These are phyloP conservation scores for Urechis unicinctus DNA, from an alignment of 2,888 invertebrate species.

Conservation along the genomic window DNA sequence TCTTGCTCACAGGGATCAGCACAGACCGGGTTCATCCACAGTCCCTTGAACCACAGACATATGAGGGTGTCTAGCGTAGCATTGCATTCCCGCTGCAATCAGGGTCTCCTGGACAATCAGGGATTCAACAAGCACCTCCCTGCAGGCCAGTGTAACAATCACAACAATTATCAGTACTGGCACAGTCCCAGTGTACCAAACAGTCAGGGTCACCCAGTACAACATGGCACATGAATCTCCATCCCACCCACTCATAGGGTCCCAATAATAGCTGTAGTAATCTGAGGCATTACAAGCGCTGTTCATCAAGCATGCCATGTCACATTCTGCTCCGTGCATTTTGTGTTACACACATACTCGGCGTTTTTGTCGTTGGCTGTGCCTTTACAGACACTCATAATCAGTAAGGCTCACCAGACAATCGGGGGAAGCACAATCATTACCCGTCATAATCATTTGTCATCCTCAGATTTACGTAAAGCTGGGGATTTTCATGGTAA, in stretches of 20 bases:
- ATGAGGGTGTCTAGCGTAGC: slow-evolving; percentile 23
- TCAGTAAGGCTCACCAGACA: slow-evolving; percentile 34
- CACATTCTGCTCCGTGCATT: slow-evolving; percentile 29
- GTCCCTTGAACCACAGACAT: slow-evolving; percentile 25
- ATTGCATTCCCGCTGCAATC: slow-evolving; percentile 25
- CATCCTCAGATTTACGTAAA: too few relatives aligned
- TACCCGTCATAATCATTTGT: too few relatives aligned
- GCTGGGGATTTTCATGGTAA: too few relatives aligned
- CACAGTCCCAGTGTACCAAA: slow-evolving; percentile 29
- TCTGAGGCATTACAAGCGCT: slow-evolving; percentile 24
- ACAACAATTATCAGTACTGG: slow-evolving; percentile 25
- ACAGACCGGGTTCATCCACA: too few relatives aligned
- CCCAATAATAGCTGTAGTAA: slow-evolving; percentile 26
- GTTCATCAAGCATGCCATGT: slow-evolving; percentile 30
- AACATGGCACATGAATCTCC: slow-evolving; percentile 27
- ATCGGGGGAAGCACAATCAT: slow-evolving; percentile 25
- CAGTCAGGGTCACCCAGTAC: slow-evolving; percentile 24
- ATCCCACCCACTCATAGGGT: slow-evolving; percentile 27
- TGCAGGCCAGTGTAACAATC: slow-evolving; percentile 28
- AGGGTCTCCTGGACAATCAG: too few relatives aligned
- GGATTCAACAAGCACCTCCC: slow-evolving; percentile 28
- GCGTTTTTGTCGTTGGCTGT: slow-evolving; percentile 16
- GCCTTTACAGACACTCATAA: slow-evolving; percentile 27
- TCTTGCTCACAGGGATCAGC: slow-evolving; percentile 32
- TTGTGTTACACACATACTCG: slow-evolving; percentile 26